Conservation (phyloP, 2,888 invertebrate genomes). For the Microctonus aethiopoides region DNA sequence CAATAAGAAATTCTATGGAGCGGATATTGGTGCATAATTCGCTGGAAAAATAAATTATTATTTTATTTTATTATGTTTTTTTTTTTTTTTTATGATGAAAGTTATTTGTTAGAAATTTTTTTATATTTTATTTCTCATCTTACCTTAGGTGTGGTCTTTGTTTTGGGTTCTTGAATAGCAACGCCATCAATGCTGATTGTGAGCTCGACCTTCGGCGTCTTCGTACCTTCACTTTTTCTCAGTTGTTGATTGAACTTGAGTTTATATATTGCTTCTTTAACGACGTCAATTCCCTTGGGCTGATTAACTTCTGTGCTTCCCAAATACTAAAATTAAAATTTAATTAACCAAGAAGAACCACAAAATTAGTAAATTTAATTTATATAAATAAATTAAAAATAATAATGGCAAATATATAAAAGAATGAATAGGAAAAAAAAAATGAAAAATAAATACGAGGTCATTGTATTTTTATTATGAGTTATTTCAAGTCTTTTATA, state of each 20-base stretch:
- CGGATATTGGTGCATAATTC: slow-evolving; percentile 93
- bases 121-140: slow-evolving; percentile 7
- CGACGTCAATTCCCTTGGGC: slow-evolving; percentile 97
- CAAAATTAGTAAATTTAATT: slow-evolving; percentile 2
- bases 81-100: neutral
- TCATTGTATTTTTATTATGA: neutral
- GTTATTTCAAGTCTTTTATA: neutral
- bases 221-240: slow-evolving; percentile 90
- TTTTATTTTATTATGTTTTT: neutral
- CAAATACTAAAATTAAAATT: slow-evolving; percentile 77
- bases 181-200: slow-evolving; percentile 98
- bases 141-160: slow-evolving; percentile 65
- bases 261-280: slow-evolving; percentile 96
- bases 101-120: neutral
- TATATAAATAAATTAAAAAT: neutral
- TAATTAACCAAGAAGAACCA: neutral
- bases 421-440: neutral
- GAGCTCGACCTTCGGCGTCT: slow-evolving; percentile 91
- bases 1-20: slow-evolving; percentile 98
- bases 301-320: slow-evolving; percentile 95
- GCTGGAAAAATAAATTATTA: slow-evolving; percentile 60
- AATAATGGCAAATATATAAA: neutral
- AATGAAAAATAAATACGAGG: slow-evolving; percentile 5
- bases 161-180: slow-evolving; percentile 81
- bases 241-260: slow-evolving; percentile 94